A percentile compares a stretch with the other conserved stretches of the same genome.
phyloP scores from a whole-genome alignment of 2,797 vertebrate genomes.

The Iguana delicatissima region DNA sequence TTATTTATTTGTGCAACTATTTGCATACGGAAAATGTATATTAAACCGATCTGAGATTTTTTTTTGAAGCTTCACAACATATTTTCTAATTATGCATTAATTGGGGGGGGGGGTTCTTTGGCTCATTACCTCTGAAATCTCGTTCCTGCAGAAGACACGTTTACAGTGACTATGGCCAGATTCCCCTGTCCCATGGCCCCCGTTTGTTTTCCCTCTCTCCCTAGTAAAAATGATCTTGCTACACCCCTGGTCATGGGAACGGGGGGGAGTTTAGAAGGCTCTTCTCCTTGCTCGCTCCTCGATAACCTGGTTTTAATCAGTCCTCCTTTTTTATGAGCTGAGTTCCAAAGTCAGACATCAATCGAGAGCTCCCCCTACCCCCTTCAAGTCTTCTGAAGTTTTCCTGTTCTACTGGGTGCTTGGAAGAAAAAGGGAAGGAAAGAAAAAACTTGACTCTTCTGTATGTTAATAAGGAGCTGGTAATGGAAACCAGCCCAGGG shows the following conservation, averaged over 20 bases:
- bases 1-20: no score
- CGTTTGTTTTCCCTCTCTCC: no score
- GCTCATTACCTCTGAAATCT: no score
- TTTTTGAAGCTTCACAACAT: no score
- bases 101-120: no score
- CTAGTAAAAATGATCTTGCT: no score
- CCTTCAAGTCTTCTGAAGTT: conserved; percentile 60
- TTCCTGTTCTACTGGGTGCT: conserved; percentile 72
- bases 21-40: no score
- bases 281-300: conserved; percentile 9
- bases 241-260: neutral
- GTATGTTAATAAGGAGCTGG: conserved; percentile 77
- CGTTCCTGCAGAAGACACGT: no score
- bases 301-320: conserved; percentile 73
- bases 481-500: conserved; percentile 76
- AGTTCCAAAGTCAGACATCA: conserved; percentile 72
- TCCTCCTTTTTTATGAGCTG: conserved; percentile 71
- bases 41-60: no score
- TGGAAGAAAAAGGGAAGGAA: conserved; percentile 49
- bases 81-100: no score
- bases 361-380: conserved; percentile 67
- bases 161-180: no score
- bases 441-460: conserved; percentile 57
- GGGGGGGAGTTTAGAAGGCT: neutral
- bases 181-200: no score